These are phyloP conservation scores for Tinea pellionella DNA, from an alignment of 2,888 invertebrate genomes.

Conservation along the genomic window DNA sequence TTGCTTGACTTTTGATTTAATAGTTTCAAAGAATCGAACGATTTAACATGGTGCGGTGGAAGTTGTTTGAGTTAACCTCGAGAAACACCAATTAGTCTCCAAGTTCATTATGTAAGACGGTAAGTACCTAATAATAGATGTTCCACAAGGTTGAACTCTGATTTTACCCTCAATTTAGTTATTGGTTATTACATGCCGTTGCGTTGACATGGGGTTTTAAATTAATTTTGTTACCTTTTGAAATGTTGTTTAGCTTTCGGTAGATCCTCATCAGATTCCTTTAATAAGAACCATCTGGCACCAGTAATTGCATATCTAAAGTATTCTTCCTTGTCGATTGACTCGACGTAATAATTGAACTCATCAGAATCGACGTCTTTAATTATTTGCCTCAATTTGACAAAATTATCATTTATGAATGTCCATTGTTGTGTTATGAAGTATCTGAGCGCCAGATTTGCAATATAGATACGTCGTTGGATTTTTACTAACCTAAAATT, in stretches of 20 bases:
- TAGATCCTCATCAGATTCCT: constrained; percentile 4
- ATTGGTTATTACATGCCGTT: too few relatives aligned
- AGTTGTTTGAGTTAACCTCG: too few relatives aligned
- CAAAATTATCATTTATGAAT: constrained; percentile 68
- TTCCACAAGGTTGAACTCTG: too few relatives aligned
- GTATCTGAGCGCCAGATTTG: constrained; percentile 73
- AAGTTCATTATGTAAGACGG: too few relatives aligned
- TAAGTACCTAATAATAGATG: too few relatives aligned
- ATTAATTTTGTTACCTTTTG: background rate
- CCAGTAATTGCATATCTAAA: background rate
- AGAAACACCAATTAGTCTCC: too few relatives aligned
- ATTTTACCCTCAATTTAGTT: too few relatives aligned
- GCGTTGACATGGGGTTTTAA: too few relatives aligned
- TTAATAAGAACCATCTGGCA: background rate
- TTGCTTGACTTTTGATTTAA: too few relatives aligned
- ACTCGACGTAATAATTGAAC: constrained; percentile 64
- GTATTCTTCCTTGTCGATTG: constrained; percentile 17
- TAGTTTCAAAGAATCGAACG: too few relatives aligned
- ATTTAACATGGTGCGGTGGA: too few relatives aligned
- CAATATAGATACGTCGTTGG: constrained; percentile 76
- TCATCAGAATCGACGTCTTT: constrained; percentile 42
- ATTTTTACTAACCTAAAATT: constrained; percentile 72
- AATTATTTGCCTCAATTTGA: constrained; percentile 45
- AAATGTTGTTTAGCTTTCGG: constrained; percentile 9
- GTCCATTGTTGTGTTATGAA: constrained; percentile 79